phyloP scores from a whole-genome alignment of 2,797 vertebrate species.

The Pseudomugil tenellus region DNA sequence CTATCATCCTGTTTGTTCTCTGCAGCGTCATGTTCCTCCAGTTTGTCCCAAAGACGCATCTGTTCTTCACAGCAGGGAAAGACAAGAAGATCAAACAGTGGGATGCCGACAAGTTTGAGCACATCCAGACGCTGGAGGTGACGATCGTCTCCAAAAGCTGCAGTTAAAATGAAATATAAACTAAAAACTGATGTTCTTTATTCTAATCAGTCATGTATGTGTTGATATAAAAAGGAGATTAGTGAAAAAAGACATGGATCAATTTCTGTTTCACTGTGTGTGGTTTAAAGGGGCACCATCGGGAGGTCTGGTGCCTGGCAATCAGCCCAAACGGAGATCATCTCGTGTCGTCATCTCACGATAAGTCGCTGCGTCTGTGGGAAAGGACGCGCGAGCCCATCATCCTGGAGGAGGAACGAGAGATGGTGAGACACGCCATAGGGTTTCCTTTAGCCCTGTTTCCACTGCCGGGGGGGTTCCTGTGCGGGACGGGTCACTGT shows the following conservation, averaged over 20 bases:
- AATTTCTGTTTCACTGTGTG: neutral
- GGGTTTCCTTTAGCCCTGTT: no score
- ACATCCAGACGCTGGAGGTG: slow-evolving; percentile 95
- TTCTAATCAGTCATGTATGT: no score
- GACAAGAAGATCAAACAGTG: slow-evolving; percentile 97
- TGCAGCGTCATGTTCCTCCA: slow-evolving; percentile 94
- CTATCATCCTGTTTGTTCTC: slow-evolving; percentile 5
- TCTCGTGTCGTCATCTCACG: slow-evolving; percentile 91
- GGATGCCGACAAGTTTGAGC: slow-evolving; percentile 97
- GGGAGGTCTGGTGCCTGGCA: slow-evolving; percentile 93
- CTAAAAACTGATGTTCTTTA: no score
- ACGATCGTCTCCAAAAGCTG: slow-evolving; percentile 11
- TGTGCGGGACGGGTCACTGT: no score
- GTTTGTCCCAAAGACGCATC: slow-evolving; percentile 95
- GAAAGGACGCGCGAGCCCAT: slow-evolving; percentile 94
- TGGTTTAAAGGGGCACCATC: slow-evolving; percentile 89
- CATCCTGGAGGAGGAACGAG: slow-evolving; percentile 93
- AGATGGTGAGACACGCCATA: slow-evolving; percentile 85
- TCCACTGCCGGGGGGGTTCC: no score
- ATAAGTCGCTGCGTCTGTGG: slow-evolving; percentile 97
- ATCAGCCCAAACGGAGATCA: slow-evolving; percentile 96
- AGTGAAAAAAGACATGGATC: neutral
- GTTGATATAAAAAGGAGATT: neutral
- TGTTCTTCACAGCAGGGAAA: slow-evolving; percentile 98
- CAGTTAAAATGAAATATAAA: neutral